Conservation (phyloP, 2,797 vertebrate genomes). For the Gastrophryne carolinensis region DNA sequence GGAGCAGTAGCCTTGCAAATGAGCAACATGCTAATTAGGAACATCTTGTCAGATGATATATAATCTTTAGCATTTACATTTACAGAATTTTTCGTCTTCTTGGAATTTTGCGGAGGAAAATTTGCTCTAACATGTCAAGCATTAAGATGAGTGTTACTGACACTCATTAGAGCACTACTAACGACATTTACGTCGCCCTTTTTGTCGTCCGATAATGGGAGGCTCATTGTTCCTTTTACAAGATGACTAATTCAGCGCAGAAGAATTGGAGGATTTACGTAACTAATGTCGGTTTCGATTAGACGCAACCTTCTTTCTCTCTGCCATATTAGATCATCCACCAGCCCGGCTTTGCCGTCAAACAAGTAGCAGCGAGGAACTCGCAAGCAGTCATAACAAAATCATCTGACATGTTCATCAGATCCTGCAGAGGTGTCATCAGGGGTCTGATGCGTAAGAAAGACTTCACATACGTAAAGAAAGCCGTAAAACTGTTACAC, state of each 20-base stretch:
- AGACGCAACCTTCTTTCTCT: not conserved
- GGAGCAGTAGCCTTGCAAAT: not conserved
- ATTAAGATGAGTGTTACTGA: slow-evolving; percentile 7
- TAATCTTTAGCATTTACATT: not conserved
- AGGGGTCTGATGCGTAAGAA: not conserved
- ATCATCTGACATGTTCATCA: slow-evolving; percentile 1
- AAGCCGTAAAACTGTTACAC: not conserved
- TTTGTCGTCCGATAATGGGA: not conserved
- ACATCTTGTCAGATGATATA: not conserved
- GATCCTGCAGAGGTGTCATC: not conserved
- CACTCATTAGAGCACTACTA: slow-evolving; percentile 12
- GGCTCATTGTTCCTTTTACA: not conserved
- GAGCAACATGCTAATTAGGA: not conserved
- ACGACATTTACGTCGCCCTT: slow-evolving; percentile 28
- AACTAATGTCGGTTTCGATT: slow-evolving; percentile 7
- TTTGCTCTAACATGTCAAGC: not conserved
- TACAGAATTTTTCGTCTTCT: not conserved
- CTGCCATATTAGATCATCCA: slow-evolving; percentile 17
- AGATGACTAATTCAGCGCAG: slow-evolving; percentile 8
- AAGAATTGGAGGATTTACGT: slow-evolving; percentile 33
- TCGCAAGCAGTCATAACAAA: not conserved
- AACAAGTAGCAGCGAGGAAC: not conserved
- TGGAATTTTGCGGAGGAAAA: not conserved
- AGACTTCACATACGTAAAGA: not conserved
- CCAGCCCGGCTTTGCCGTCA: not conserved